Evolutionary conservation across 2,888 invertebrate genomes (phyloP).

Genomic region (Scotopteryx bipunctaria): DNA sequence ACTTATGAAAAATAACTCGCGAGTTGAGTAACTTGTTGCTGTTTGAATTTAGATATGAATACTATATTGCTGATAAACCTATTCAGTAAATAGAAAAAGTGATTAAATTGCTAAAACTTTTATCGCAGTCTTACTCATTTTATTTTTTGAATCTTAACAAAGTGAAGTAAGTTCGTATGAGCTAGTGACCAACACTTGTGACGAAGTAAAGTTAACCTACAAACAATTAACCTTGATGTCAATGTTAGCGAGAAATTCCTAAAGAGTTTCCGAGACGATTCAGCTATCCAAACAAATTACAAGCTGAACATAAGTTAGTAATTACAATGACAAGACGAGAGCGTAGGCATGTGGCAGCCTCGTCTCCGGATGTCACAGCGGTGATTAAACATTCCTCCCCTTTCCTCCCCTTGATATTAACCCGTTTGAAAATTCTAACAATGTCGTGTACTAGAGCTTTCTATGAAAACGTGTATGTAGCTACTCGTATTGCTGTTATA

Average conservation of each 20-base stretch:
- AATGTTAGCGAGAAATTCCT: constrained; percentile 13
- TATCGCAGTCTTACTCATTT: too few species aligned
- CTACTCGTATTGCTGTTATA: constrained; percentile 29
- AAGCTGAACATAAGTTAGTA: constrained; percentile 24
- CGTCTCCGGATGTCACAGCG: constrained; percentile 62
- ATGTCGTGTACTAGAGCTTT: constrained; percentile 61
- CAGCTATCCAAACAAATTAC: constrained; percentile 30
- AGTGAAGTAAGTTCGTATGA: too few species aligned
- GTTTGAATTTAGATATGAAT: constrained; percentile 22
- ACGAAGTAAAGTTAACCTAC: too few species aligned
- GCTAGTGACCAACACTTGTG: too few species aligned
- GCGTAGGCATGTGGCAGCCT: constrained; percentile 40
- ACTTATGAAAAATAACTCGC: constrained; percentile 51
- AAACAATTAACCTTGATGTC: constrained; percentile 4
- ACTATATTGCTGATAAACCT: too few species aligned
- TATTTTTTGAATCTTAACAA: too few species aligned
- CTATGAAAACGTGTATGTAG: constrained; percentile 51
- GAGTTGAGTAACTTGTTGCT: constrained; percentile 48
- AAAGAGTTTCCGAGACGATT: constrained; percentile 20
- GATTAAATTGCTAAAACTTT: background rate
- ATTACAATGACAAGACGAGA: constrained; percentile 37
- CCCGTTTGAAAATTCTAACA: constrained; percentile 75
- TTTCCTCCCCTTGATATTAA: constrained; percentile 69
- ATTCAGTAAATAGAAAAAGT: background rate
- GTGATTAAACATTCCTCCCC: constrained; percentile 76